Conservation (phyloP, 2,797 vertebrate genomes). For the Aeoliscus strigatus region DNA sequence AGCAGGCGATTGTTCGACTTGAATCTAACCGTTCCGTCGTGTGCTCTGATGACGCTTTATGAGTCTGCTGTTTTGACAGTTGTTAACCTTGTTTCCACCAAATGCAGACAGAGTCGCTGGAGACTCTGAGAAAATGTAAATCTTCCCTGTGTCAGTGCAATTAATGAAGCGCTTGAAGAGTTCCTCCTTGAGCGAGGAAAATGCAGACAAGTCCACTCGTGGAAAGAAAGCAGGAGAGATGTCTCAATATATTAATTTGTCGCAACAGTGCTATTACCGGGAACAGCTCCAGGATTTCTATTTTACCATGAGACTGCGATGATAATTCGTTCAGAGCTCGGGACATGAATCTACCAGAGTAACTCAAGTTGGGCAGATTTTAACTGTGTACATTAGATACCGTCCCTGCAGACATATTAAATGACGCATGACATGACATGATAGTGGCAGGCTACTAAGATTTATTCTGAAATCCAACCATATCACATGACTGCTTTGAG, state of each 20-base stretch:
- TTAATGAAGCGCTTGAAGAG: conserved; percentile 51
- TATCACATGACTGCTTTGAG: conserved; percentile 70
- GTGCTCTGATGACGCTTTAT: conserved; percentile 6
- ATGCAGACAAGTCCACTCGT: conserved; percentile 46
- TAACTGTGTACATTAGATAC: conserved; percentile 65
- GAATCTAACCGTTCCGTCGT: conserved; percentile 29
- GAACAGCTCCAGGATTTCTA: conserved; percentile 61
- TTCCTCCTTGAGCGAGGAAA: conserved; percentile 43
- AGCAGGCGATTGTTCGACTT: conserved; percentile 39
- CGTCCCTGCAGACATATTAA: conserved; percentile 66
- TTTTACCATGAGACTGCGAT: conserved; percentile 50
- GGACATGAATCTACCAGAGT: conserved; percentile 55
- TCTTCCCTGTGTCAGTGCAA: conserved; percentile 30
- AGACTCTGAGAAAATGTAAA: conserved; percentile 1
- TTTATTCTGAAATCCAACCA: conserved; percentile 72
- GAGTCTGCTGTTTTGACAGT: conserved; percentile 49
- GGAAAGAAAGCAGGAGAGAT: conserved; percentile 53
- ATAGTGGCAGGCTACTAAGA: conserved; percentile 69
- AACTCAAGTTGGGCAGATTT: conserved; percentile 57
- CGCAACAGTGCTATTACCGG: conserved; percentile 47
- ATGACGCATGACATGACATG: conserved; percentile 72
- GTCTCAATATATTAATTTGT: conserved; percentile 58
- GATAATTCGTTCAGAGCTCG: conserved; percentile 53
- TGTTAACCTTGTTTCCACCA: conserved; percentile 49
- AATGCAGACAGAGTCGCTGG: conserved; percentile 30